Base-by-base conservation (phyloP, 2,113 vertebrate species). In the Ranitomeya variabilis region DNA sequence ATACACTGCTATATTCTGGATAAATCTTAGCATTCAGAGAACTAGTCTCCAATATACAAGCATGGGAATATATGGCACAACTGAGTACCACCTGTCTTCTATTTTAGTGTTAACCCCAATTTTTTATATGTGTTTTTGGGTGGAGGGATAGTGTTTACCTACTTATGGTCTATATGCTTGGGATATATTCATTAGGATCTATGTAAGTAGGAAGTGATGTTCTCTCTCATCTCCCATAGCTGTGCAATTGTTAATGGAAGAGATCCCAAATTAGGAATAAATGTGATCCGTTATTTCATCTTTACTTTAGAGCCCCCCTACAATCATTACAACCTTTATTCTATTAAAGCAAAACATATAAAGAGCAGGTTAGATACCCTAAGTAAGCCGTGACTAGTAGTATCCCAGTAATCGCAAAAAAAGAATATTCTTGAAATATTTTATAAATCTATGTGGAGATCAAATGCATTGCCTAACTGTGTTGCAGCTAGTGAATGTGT, bases 301-400 rank as follows among this genome's bases (percentile, higher is more conserved):
- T 26, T 66, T 11, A 66, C 64, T 64, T 62, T 62, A 15, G 59
- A 13, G 13, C 59, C 59, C 59, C 59, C 59, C 12, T 62, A 15
- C 4, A 45, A 45, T 3, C 37, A 45, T 45, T 45, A 45, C 37
- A 45, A 45, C 37, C 37, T 45, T 45, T 3, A 45, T 37, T 37
- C 37, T 37, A 37, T 45, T 45, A 45, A 45, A 45, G 37, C 37
- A 45, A 45, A 45, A 45, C 37, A 45, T 45, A 31, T 31, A 2
- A 31, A 31, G 26, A 31, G 26, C 26, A 62, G 60, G 16, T 19
- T 5, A 62, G 16, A 66, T n/a, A 21, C n/a, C 19, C 62, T 21
- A 15, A 91, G 90, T 91, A 94, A 93, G 93, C 93, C 92, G 67
- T 92, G 95, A 94, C 95, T 94, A 90, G 59, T 45, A 93, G 93